Base-by-base conservation (phyloP, 2,888 invertebrate species). In the Heliconius ismenius region DNA sequence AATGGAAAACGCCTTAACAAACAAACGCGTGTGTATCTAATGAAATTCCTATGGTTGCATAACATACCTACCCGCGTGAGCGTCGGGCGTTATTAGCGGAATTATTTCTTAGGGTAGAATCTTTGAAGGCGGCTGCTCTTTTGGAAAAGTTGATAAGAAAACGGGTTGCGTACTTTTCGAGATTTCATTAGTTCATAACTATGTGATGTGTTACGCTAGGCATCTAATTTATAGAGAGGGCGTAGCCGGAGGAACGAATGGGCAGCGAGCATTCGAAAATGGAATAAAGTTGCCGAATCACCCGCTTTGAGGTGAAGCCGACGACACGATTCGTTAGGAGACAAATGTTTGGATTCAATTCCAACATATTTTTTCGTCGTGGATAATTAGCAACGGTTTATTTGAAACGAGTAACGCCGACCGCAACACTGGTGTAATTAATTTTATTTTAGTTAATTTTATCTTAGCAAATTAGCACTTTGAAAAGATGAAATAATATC, bases 21-120 rank as follows among this genome's bases (percentile, higher is more conserved):
- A 94, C 94, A 94, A 88, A 93, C 93, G 91, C 92, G 94, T 93
- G 93, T 94, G 93, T 94, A 93, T 94, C 92, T 94, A 94, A 94
- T 94, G 94, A 94, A 94, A 94, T 94, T 94, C 94, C 93, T 92
- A 93, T 93, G 94, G 94, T 94, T 93, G 93, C 94, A 93, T 93
- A 93, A 92, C 93, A 91, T 92, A 91, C 90, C 91, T 92, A 91
- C 90, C 91, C 92, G 92, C 88, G 90, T 88, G 90, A 90, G 91
- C 89, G 89, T 88, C 83, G 88, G 87, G 88, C 92, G 93, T 92
- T 92, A 93, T 93, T 93, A 93, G 91, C 92, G 91, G 88, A 93
- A 93, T 93, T 92, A 93, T 93, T 93, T 91, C 92, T 91, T 87
- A 85, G 91, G 90, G 91, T 87, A 88, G 88, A 92, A 93, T 94